phyloP scores from a whole-genome alignment of 2,888 invertebrate species.

The Tetrapedia diversipes region DNA sequence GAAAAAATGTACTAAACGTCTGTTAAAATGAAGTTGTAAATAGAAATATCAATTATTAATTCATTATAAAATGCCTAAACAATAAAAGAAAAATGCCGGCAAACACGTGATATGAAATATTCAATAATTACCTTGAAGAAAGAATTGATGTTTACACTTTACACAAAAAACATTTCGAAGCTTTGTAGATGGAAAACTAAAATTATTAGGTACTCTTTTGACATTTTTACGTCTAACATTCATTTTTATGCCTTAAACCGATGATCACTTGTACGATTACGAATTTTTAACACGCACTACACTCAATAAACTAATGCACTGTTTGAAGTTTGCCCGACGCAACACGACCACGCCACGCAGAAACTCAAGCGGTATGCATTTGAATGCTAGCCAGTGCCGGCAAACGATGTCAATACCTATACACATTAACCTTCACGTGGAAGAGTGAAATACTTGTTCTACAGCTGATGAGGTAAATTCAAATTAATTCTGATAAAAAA shows the following conservation, averaged over 20 bases:
- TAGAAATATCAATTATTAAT: background rate
- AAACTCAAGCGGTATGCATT: conserved; percentile 13
- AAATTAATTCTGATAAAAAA: background rate
- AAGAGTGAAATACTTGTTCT: background rate
- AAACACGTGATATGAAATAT: background rate
- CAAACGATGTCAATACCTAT: background rate
- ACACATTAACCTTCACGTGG: background rate
- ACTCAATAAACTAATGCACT: background rate
- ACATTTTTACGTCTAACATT: background rate
- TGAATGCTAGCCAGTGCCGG: conserved; percentile 43
- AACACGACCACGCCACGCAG: conserved; percentile 5
- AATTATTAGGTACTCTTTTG: background rate
- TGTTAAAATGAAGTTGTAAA: background rate
- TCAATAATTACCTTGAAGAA: conserved; percentile 66
- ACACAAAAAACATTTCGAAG: conserved; percentile 69
- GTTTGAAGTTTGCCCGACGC: conserved; percentile 26
- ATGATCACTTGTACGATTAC: background rate
- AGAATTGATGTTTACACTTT: conserved; percentile 71
- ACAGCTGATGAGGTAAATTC: no score
- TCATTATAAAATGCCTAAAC: background rate
- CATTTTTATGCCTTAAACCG: conserved; percentile 1
- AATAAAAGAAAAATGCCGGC: conserved; percentile 7
- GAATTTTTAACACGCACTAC: background rate
- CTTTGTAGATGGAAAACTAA: conserved; percentile 60
- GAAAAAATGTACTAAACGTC: background rate